phyloP scores from a whole-genome alignment of 2,797 vertebrate genomes.

The Alexandromys oeconomus region DNA sequence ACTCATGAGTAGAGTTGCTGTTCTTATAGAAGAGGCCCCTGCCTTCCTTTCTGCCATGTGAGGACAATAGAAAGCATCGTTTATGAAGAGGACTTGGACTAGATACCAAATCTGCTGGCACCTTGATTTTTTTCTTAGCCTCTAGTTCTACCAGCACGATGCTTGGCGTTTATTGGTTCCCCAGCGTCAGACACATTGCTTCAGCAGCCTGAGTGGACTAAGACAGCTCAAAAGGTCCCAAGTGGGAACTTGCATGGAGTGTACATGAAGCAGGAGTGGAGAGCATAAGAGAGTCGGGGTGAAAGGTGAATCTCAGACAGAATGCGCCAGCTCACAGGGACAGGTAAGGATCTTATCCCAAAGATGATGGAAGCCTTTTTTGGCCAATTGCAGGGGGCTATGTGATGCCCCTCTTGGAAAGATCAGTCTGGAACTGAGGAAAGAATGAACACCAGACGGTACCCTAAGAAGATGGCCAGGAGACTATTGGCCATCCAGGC shows the following conservation, averaged over 20 bases:
- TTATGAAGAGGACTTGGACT: neutral
- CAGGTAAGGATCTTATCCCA: neutral
- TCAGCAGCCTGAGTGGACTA: neutral
- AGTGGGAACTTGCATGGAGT: neutral
- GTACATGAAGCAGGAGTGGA: neutral
- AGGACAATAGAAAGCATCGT: neutral
- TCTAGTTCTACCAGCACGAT: neutral
- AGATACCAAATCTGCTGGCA: neutral
- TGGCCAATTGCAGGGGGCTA: no score
- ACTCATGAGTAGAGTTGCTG: neutral
- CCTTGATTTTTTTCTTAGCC: neutral
- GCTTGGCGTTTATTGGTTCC: neutral
- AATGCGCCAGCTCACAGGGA: neutral
- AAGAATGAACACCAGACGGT: neutral
- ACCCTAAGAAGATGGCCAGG: neutral
- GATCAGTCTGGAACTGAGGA: neutral
- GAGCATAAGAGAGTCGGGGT: neutral
- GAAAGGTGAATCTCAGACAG: neutral
- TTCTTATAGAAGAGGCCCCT: neutral
- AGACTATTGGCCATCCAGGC: neutral
- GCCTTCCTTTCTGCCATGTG: no score
- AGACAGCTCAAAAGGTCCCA: neutral
- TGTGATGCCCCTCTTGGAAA: neutral
- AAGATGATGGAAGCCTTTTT: neutral
- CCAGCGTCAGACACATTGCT: neutral